Evolutionary conservation across 1,140 invertebrate genomes (phyloP).

Genomic region (Drosophila paulistorum): DNA sequence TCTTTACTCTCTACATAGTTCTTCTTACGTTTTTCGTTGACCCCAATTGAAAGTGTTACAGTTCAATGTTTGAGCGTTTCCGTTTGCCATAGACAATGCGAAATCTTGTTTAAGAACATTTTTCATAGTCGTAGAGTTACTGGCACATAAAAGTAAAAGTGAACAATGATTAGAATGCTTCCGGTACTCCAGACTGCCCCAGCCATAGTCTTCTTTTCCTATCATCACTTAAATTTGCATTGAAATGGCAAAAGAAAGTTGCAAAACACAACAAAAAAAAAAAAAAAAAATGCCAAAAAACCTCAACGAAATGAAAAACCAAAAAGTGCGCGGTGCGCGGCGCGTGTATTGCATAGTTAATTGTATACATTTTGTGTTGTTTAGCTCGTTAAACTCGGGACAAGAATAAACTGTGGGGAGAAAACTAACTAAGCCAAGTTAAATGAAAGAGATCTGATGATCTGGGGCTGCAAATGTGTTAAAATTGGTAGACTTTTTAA

Average conservation of each 20-base stretch:
- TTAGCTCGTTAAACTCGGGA: constrained; percentile 36
- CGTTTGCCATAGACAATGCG: constrained; percentile 32
- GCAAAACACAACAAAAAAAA: constrained; percentile 16
- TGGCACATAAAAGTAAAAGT: constrained; percentile 65
- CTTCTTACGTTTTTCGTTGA: constrained; percentile 45
- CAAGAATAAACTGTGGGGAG: constrained; percentile 44
- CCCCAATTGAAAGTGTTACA: constrained; percentile 79
- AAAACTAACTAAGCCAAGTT: constrained; percentile 43
- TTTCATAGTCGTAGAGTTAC: constrained; percentile 1
- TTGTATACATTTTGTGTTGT: constrained; percentile 64
- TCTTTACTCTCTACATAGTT: constrained; percentile 23
- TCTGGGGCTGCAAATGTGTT: constrained; percentile 56
- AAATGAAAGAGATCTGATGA: constrained; percentile 24
- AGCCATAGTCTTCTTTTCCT: not conserved
- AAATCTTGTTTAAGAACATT: constrained; percentile 11
- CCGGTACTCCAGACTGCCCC: constrained; percentile 35
- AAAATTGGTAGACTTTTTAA: constrained; percentile 63
- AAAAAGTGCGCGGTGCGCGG: constrained; percentile 27
- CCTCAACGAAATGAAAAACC: constrained; percentile 11
- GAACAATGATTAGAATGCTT: constrained; percentile 64
- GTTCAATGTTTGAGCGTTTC: constrained; percentile 74
- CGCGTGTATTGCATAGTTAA: constrained; percentile 79
- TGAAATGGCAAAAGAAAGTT: constrained; percentile 73
- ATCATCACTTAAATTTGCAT: constrained; percentile 72
- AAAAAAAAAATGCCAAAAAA: constrained; percentile 39